Evolutionary conservation across 2,113 vertebrate species (phyloP).

Genomic region (Pitta sordida): DNA sequence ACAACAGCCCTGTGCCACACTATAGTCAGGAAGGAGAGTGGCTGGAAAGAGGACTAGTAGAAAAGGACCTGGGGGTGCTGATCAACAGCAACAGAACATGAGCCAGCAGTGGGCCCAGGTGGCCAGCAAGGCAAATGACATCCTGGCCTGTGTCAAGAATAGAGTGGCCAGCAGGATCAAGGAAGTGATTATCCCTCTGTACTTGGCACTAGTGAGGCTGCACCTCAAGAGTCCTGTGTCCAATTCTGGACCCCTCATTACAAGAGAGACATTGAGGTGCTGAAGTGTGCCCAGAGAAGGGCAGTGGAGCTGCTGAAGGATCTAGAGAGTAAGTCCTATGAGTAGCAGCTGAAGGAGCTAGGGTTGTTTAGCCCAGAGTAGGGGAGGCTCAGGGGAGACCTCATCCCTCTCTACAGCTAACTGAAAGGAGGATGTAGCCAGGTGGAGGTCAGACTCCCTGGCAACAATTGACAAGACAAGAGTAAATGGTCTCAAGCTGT

Average conservation of each 20-base stretch:
- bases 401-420: fast-evolving
- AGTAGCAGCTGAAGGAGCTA: not conserved
- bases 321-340: not conserved
- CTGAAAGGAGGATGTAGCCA: not conserved
- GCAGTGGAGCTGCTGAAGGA: fast-evolving
- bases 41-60: not conserved
- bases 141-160: not conserved
- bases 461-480: not conserved
- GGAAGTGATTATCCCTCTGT: not conserved
- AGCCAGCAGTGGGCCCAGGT: not conserved
- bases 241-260: not conserved
- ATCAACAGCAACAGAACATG: not conserved
- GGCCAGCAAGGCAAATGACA: not conserved
- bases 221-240: no score
- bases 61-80: not conserved
- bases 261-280: not conserved
- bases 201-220: not conserved
- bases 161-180: not conserved
- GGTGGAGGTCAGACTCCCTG: not conserved
- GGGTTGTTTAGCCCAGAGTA: not conserved
- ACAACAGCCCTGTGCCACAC: not conserved
- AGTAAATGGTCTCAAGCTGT: not conserved
- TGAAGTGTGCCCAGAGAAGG: not conserved
- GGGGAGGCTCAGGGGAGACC: no score
- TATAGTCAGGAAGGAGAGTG: not conserved